Percentiles rank a stretch among this genome's conserved stretches.
These are phyloP conservation scores for Hoplodrina ambigua DNA, from an alignment of 2,888 invertebrate species.

Conservation along the genomic window DNA sequence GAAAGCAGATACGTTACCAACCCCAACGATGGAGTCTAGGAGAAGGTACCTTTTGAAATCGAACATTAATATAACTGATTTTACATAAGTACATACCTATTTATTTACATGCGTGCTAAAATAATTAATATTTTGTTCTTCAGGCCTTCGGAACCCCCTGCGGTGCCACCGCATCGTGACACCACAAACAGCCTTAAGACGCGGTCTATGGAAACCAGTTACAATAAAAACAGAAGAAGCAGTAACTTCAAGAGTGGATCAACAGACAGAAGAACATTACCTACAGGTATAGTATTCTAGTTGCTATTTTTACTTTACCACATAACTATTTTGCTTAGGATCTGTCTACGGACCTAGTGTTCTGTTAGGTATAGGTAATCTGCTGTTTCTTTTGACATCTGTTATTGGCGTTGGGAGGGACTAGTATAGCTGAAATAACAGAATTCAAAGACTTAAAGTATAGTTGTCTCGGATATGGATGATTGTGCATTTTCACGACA, in stretches of 20 bases:
- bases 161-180: slow-evolving; percentile 93
- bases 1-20: slow-evolving; percentile 90
- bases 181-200: slow-evolving; percentile 94
- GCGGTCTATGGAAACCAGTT: slow-evolving; percentile 96
- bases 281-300: slow-evolving; percentile 89
- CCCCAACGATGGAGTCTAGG: slow-evolving; percentile 85
- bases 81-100: too few species aligned
- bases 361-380: too few species aligned
- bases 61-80: too few species aligned
- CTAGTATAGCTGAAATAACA: too few species aligned
- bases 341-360: too few species aligned
- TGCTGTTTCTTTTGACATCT: too few species aligned
- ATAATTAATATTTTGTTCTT: slow-evolving; percentile 30
- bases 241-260: slow-evolving; percentile 91
- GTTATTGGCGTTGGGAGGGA: too few species aligned
- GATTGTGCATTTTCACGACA: too few species aligned
- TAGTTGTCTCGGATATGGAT: too few species aligned
- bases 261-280: slow-evolving; percentile 93
- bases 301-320: background rate
- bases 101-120: background rate
- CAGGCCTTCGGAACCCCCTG: slow-evolving; percentile 91
- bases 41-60: slow-evolving; percentile 76
- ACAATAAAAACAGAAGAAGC: slow-evolving; percentile 91
- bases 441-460: too few species aligned
- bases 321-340: background rate